Evolutionary conservation across 2,797 vertebrate species (phyloP).

Genomic region (Cryptoprocta ferox): DNA sequence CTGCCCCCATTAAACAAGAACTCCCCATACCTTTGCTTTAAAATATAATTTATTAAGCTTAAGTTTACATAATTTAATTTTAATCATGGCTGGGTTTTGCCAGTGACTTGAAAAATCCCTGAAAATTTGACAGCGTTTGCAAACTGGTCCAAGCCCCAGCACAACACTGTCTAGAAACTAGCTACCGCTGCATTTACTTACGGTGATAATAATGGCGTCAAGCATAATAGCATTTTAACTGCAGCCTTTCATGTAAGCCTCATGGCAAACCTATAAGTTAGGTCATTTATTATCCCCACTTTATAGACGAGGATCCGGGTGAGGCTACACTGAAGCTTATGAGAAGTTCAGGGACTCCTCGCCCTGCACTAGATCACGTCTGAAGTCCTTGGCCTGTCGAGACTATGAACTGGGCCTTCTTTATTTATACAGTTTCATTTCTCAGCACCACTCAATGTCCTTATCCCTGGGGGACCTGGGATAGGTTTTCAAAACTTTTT

Average conservation of each 20-base stretch:
- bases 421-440: background rate
- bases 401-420: background rate
- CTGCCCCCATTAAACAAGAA: background rate
- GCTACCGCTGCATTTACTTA: background rate
- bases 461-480: background rate
- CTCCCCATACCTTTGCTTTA: background rate
- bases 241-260: background rate
- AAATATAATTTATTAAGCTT: constrained; percentile 2
- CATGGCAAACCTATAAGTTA: background rate
- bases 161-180: background rate
- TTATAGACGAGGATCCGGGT: background rate
- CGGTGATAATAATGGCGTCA: background rate
- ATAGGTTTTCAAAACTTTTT: background rate
- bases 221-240: background rate
- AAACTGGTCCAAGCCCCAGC: background rate
- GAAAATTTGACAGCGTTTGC: background rate
- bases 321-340: background rate
- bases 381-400: background rate
- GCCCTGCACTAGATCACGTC: background rate
- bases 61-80: background rate
- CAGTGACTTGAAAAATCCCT: background rate
- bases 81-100: background rate
- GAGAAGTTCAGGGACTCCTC: background rate
- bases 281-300: background rate
- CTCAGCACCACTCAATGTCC: background rate